Evolutionary conservation across 1,140 invertebrate genomes (phyloP).

Genomic region (Diplogasteroides magnus): DNA sequence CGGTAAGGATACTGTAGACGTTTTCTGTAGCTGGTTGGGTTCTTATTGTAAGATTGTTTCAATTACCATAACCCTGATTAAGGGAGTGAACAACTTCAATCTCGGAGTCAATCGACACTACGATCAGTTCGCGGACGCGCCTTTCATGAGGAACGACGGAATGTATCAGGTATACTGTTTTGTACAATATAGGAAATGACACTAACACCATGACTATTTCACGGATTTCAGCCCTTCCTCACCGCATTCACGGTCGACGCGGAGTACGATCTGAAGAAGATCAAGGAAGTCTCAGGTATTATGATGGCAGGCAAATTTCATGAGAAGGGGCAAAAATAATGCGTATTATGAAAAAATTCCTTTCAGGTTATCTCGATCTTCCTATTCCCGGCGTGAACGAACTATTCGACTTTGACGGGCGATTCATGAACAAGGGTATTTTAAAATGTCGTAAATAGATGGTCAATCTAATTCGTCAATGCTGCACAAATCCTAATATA

Average conservation of each 20-base stretch:
- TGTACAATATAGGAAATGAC: neutral
- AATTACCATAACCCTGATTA: too few species aligned
- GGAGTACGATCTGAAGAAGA: conserved; percentile 33
- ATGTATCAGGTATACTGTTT: conserved; percentile 17
- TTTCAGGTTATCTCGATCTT: conserved; percentile 21
- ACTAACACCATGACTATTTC: too few species aligned
- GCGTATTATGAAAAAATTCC: neutral
- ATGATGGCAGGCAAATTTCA: too few species aligned
- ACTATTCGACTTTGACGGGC: conserved; percentile 33
- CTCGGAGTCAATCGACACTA: conserved; percentile 29
- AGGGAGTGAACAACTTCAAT: conserved; percentile 30
- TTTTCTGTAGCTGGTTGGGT: too few species aligned
- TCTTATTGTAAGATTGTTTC: too few species aligned
- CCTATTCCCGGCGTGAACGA: conserved; percentile 33
- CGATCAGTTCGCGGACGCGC: conserved; percentile 31
- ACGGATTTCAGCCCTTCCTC: conserved; percentile 23
- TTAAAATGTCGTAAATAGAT: neutral
- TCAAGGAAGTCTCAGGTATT: conserved; percentile 25
- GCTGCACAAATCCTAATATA: neutral
- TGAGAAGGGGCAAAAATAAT: too few species aligned
- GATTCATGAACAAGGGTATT: conserved; percentile 28
- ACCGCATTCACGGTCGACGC: conserved; percentile 28
- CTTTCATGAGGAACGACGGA: conserved; percentile 30
- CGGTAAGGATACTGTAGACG: neutral
- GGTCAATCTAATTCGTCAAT: neutral